Percentiles rank a stretch among this genome's conserved stretches.
phyloP scores from a whole-genome alignment of 2,888 invertebrate species.

The Epirrhoe tristata region DNA sequence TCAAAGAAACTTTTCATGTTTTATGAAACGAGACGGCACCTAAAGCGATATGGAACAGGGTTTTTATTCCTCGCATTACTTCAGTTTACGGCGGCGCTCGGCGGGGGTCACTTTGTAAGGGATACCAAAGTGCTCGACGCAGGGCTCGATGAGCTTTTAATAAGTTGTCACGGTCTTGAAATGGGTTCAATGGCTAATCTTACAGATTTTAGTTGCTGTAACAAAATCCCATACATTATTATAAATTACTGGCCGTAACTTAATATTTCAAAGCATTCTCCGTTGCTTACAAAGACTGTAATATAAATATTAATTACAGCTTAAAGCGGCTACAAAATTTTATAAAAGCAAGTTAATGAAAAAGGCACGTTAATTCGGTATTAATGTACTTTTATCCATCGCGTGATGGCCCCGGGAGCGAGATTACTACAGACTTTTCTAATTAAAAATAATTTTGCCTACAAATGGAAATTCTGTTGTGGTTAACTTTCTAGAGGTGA shows the following conservation, averaged over 20 bases:
- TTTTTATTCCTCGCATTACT: conserved; percentile 19
- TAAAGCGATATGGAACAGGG: conserved; percentile 11
- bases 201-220: not conserved
- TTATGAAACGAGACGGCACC: conserved; percentile 23
- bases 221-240: not conserved
- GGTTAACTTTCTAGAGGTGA: conserved; percentile 21
- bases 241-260: not conserved
- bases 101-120: conserved; percentile 25
- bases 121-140: conserved; percentile 19
- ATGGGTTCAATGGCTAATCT: conserved; percentile 1
- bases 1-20: conserved; percentile 21
- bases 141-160: conserved; percentile 10
- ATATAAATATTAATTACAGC: conserved; percentile 2
- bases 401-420: conserved; percentile 1
- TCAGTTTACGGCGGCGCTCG: conserved; percentile 17
- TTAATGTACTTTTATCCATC: conserved; percentile 26
- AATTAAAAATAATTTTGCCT: conserved; percentile 33
- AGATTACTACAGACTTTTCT: conserved; percentile 29
- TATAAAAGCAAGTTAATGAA: conserved; percentile 20
- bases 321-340: conserved; percentile 8
- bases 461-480: conserved; percentile 21
- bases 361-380: conserved; percentile 28
- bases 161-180: conserved; percentile 2
- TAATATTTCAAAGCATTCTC: not conserved
- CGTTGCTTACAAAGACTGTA: not conserved